Base-by-base conservation (phyloP, 2,797 vertebrate species). In the Tolypeutes matacus region DNA sequence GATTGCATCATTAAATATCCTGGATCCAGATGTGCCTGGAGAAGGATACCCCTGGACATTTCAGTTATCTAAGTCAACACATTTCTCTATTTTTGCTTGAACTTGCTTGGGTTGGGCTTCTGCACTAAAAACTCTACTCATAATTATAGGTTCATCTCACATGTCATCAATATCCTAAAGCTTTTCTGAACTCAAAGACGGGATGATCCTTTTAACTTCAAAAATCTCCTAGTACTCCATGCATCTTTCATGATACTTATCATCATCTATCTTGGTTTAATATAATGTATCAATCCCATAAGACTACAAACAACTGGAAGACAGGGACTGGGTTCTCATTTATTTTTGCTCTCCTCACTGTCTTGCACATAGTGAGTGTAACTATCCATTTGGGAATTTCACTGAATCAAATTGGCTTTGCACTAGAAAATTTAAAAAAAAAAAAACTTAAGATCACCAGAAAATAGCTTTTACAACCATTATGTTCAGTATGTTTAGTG, bases 131-230 rank as follows among this genome's bases (percentile, higher is more conserved):
- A 72, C 7, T 23, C n/a, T 95, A 65, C 42, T 39, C 25, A 75
- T 89, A 95, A 84, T 73, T 80, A 87, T 46, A 67, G 60, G 23
- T 75, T 91, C 49, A 39, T 78, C 76, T 96, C 42, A 73, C 82
- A 88, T 23, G 17, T 91, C n/a, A 82, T 23, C 60, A 75, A 20
- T 51, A 90, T 83, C 39, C 23, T 81, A 89, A 80, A 88, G 56
- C 3, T 93, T 86, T 81, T 27, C 70, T 67, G 51, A 25, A 25
- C 51, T 94, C n/a, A 36, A 84, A 86, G 75, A 62, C 64, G 21
- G n/a, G 25, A 3, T 86, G 14, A n/a, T 18, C 29, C 13, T 64
- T 75, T 92, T 18, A n/a, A n/a, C 49, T 73, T 92, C 7, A 88
- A 82, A 77, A 76, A 27, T 87, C n/a, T 70, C 58, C 21, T 73